Percentiles rank a stretch among this genome's conserved stretches.
These are phyloP conservation scores for Dufourea novaeangliae DNA, from an alignment of 1,140 invertebrate species.

Conservation along the genomic window DNA sequence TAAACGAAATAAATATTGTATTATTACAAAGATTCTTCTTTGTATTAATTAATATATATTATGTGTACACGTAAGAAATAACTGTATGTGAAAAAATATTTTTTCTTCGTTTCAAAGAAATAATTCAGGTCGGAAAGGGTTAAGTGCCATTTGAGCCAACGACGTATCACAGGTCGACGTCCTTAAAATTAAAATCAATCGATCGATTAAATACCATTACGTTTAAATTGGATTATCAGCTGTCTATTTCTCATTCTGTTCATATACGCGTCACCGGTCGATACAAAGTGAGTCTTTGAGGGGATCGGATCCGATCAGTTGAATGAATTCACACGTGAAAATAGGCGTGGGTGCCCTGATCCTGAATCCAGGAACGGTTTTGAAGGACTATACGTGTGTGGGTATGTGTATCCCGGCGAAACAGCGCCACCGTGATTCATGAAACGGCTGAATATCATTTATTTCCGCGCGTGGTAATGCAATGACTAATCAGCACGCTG, in stretches of 20 bases:
- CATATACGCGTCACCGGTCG: background rate
- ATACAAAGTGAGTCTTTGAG: background rate
- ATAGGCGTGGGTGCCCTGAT: background rate
- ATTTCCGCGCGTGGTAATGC: constrained; percentile 34
- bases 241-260: background rate
- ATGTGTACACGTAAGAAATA: too few relatives aligned
- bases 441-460: constrained; percentile 37
- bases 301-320: background rate
- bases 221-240: background rate
- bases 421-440: constrained; percentile 32
- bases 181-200: background rate
- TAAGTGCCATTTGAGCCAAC: background rate
- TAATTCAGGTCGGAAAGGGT: too few relatives aligned
- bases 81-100: too few relatives aligned
- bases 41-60: too few relatives aligned
- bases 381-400: too few relatives aligned
- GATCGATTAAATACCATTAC: constrained; percentile 4
- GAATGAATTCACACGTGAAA: constrained; percentile 6
- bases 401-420: background rate
- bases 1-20: too few relatives aligned
- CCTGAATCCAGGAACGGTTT: too few relatives aligned
- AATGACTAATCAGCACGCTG: constrained; percentile 39
- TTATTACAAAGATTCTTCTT: too few relatives aligned
- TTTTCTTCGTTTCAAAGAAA: too few relatives aligned
- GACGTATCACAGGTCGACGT: background rate